These are phyloP conservation scores for Amphiprion percula DNA, from an alignment of 2,113 vertebrate species.

Conservation along the genomic window DNA sequence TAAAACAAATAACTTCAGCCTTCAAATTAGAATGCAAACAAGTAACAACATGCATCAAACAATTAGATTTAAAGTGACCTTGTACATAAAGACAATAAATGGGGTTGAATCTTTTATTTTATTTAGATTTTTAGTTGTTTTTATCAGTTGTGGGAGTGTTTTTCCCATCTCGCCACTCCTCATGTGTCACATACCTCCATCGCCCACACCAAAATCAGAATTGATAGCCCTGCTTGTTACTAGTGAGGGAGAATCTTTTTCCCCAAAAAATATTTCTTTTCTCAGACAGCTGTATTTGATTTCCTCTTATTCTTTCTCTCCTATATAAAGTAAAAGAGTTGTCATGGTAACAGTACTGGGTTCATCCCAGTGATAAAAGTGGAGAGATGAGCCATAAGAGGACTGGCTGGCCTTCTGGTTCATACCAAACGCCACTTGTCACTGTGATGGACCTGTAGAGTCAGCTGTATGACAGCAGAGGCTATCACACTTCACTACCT, in stretches of 20 bases:
- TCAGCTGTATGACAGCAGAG: slow-evolving; percentile 1
- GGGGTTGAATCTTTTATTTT: neutral
- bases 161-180: neutral
- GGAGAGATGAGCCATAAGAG: slow-evolving; percentile 45
- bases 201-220: slow-evolving; percentile 12
- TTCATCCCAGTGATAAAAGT: slow-evolving; percentile 53
- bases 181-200: neutral
- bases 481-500: neutral
- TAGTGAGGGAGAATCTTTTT: neutral
- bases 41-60: neutral
- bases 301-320: slow-evolving; percentile 19
- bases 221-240: slow-evolving; percentile 22
- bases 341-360: slow-evolving; percentile 69
- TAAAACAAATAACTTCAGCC: neutral
- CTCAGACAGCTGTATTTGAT: slow-evolving; percentile 32
- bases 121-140: neutral
- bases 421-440: slow-evolving; percentile 12
- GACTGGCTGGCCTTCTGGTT: slow-evolving; percentile 29
- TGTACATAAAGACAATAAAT: neutral
- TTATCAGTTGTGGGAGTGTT: neutral
- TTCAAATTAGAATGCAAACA: neutral
- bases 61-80: neutral
- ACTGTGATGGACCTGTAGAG: slow-evolving; percentile 6
- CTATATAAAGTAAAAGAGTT: slow-evolving; percentile 35
- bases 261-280: neutral